Base-by-base conservation (phyloP, 1,140 invertebrate species). In the Leptestheria dahalacensis region DNA sequence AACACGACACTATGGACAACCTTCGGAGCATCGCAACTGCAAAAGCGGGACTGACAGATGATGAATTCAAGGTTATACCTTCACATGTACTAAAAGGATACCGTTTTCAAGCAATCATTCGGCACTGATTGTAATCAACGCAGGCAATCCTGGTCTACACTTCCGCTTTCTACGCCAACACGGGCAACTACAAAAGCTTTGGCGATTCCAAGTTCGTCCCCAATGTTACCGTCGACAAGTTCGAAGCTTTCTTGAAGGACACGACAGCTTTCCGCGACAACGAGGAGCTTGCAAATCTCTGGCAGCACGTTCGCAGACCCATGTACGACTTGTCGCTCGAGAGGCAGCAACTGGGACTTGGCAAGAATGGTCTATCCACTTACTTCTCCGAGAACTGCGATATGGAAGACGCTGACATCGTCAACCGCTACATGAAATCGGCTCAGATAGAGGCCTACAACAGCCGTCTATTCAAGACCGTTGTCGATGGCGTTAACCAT, bases 141-240 rank as follows among this genome's bases (percentile, higher is more conserved):
- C 66, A 91, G 86, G 86, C 87, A 54, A 82, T 93, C 62, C 69
- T 91, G 21, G 83, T 91, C 3, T 96, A 94, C 73, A 73, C 82
- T 18, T 82, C 82, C 68, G 88, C 84, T 1, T 69, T 92, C 28
- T 88, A 91, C 68, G 77, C 81, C 21, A 93, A 94, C 72, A 77
- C 82, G 68, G 93, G 92, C 25, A 97, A 97, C 73, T 97, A 96
- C 70, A 94, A 93, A 71, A 81, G 84, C 20, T 94, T 94, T 78
- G 92, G 92, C 10, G 91, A 96, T 71, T 86, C 82, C 26, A 97
- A 97, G 75, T 86, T 97, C 67, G 81, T 97, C 65, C 93, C 93
- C 12, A 85, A 86, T 68, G 69, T 96, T 15, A 69, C 81, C 1
- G 74, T 79, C 67, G 77, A 82, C 0, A 82, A 85, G 64, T 82